phyloP scores from a whole-genome alignment of 30 jellyfish, hydroid and myxozoan species.

The Chrysaora quinquecirrha region DNA sequence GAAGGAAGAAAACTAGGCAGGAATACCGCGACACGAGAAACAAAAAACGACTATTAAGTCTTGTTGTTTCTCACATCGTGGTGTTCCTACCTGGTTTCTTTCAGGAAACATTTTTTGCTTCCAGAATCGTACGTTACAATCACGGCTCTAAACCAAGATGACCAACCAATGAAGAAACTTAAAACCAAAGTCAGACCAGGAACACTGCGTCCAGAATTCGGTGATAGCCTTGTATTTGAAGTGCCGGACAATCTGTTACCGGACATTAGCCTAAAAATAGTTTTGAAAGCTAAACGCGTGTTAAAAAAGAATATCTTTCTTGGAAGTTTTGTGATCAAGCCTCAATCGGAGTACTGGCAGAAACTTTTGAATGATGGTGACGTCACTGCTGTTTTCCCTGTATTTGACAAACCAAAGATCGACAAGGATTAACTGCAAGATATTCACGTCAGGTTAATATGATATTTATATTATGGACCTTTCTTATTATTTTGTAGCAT shows the following conservation, averaged over 20 bases:
- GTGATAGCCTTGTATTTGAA: conserved; percentile 39
- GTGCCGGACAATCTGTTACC: conserved; percentile 88
- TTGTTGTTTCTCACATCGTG: no score
- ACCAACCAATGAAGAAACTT: conserved; percentile 61
- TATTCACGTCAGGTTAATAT: no score
- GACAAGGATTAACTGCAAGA: conserved; percentile 5
- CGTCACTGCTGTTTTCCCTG: conserved; percentile 84
- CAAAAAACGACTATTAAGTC: no score
- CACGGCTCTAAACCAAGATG: conserved; percentile 71
- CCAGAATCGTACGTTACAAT: conserved; percentile 90
- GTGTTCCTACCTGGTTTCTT: no score
- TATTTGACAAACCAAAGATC: conserved; percentile 68
- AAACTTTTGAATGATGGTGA: conserved; percentile 59
- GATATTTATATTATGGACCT: no score
- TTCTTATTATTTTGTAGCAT: no score
- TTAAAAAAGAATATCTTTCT: conserved; percentile 61
- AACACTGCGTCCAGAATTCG: conserved; percentile 76
- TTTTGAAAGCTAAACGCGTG: conserved; percentile 52
- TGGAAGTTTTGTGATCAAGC: conserved; percentile 54
- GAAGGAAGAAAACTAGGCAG: no score
- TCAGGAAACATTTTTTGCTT: no score
- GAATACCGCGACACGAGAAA: no score
- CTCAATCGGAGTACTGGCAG: conserved; percentile 78
- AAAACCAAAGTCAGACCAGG: conserved; percentile 71
- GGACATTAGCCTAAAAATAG: conserved; percentile 63